These are phyloP conservation scores for Eupeodes luniger DNA, from an alignment of 2,888 invertebrate genomes.

Conservation along the genomic window DNA sequence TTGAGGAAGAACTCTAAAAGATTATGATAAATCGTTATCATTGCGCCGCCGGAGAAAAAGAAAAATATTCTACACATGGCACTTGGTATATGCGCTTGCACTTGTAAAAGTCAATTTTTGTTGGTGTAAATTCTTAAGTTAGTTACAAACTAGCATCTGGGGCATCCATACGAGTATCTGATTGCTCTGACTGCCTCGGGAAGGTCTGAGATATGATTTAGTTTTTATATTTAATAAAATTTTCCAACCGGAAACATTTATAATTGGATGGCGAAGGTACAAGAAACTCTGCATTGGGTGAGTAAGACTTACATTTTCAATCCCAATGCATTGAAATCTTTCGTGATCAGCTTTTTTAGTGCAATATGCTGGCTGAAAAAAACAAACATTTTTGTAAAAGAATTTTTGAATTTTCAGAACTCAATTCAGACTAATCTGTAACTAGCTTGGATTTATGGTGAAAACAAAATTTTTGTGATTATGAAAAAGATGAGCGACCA, in stretches of 20 bases:
- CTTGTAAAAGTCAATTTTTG: neutral
- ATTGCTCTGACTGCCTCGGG: slow-evolving; percentile 30
- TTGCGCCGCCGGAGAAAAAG: slow-evolving; percentile 22
- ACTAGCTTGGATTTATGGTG: neutral
- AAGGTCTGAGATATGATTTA: slow-evolving; percentile 43
- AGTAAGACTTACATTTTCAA: neutral
- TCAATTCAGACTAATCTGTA: slow-evolving; percentile 75
- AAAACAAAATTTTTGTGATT: neutral
- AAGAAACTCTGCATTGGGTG: neutral
- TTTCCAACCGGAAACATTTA: slow-evolving; percentile 31
- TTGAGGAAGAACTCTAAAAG: no score
- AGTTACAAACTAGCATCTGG: slow-evolving; percentile 45
- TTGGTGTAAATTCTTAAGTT: neutral
- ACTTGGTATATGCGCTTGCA: neutral
- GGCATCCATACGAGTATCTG: slow-evolving; percentile 36
- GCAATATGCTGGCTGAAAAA: slow-evolving; percentile 84
- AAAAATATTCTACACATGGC: slow-evolving; percentile 7
- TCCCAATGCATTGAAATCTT: slow-evolving; percentile 28
- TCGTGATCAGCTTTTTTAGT: slow-evolving; percentile 82
- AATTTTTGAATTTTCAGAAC: slow-evolving; percentile 80
- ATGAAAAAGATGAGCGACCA: neutral
- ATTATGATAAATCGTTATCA: slow-evolving; percentile 43
- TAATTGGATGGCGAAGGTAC: slow-evolving; percentile 36
- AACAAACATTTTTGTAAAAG: slow-evolving; percentile 37
- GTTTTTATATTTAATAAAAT: neutral